Evolutionary conservation across 2,113 vertebrate genomes (phyloP), one percentile per base, ranked within the genome.

Genomic region (Eurypyga helias): DNA sequence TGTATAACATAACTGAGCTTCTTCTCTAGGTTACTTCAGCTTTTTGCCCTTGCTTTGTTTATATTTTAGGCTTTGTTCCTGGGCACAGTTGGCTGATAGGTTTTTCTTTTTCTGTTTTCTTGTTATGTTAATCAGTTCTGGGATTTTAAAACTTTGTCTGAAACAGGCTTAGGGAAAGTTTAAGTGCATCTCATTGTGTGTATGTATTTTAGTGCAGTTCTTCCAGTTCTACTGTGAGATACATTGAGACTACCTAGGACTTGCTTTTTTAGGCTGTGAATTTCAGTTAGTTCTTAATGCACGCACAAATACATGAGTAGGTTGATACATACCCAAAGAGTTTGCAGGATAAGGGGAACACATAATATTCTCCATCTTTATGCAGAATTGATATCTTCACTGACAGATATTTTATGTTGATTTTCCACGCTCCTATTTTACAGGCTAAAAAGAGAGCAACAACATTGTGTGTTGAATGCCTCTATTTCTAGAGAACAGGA

Each of bases 381-480:
- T 31, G 48, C 11, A 36, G 16, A 58, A 38, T 65, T 90, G 17
- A 70, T 71, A 18, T 12, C 11, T 70, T 8, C 31, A 36, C 19
- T 3, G n/a, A 15, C 46, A 77, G 10, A 25, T 33, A 4, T n/a
- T 6, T 38, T 70, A 23, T 6, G 3, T 61, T 90, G 0, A 10
- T 80, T 88, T 84, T 80, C 21, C 3, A 7, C 84, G 19, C 13
- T 79, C 12, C 1, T 70, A 12, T 86, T 3, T 97, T 83, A 24
- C 94, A 99, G 99, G 54, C 76, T 91, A 54, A 98, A 97, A 95
- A 96, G 98, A 88, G 91, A 96, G 33, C 96, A 98, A 52, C 93
- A 98, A 66, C 65, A 90, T 75, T 45, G 94, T 77, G 92, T 97
- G 43, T 94, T 97, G 33, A 96, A 51, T 60, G 83, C 29, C 46